A percentile compares a stretch with the other conserved stretches of the same genome.
Evolutionary conservation across 1,140 invertebrate genomes (phyloP).

Genomic region (Pogonus chalceus): DNA sequence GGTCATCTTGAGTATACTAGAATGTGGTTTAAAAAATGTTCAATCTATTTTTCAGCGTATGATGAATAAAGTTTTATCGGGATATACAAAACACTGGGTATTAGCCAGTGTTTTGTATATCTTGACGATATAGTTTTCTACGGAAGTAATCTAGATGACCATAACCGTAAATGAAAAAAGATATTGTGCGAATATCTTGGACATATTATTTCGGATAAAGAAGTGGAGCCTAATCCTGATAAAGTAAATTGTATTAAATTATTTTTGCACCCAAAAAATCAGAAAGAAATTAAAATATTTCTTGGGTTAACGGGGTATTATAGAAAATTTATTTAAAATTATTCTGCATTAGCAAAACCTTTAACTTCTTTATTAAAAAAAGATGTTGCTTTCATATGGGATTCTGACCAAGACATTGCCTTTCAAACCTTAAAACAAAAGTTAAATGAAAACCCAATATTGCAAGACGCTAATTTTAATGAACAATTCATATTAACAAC

Average conservation of each 20-base stretch:
- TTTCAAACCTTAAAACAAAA: not conserved
- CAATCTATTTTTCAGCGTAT: not conserved
- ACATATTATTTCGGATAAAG: not conserved
- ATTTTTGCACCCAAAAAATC: not conserved
- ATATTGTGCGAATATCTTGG: not conserved
- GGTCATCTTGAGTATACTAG: not conserved
- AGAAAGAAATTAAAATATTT: not conserved
- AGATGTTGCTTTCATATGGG: not conserved
- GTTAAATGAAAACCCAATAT: not conserved
- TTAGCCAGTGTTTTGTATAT: not conserved
- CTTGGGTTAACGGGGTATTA: not conserved
- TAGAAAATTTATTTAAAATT: not conserved
- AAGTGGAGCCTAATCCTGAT: not conserved
- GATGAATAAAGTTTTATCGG: not conserved
- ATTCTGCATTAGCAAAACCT: not conserved
- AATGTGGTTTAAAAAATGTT: not conserved
- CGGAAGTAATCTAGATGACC: not conserved
- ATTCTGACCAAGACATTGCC: not conserved
- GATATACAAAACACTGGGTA: not conserved
- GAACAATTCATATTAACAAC: constrained; percentile 4
- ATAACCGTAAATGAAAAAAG: not conserved
- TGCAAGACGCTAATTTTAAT: constrained; percentile 3
- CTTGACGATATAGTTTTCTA: too few relatives aligned
- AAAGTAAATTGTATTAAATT: not conserved
- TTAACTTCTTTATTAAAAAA: not conserved